Base-by-base conservation (phyloP, 2,797 vertebrate species). In the Octomys mimax region DNA sequence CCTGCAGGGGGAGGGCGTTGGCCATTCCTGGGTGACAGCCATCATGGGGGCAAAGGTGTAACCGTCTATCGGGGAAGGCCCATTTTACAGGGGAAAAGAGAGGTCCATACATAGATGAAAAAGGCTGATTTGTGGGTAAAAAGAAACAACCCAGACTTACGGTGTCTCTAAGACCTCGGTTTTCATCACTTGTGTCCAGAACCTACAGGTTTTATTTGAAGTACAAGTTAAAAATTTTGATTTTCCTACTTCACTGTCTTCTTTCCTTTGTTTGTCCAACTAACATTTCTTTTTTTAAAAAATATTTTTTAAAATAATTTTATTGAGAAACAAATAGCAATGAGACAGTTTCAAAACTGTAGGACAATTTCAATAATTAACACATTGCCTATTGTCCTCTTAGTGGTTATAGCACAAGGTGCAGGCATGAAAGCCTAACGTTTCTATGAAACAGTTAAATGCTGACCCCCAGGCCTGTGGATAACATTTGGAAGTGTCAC, bases 361-460 rank as follows among this genome's bases (percentile, higher is more conserved):
- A 42, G 42, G 42, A 42, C 42, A 42, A 42, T 42, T 42, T 42
- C 42, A 42, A 42, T 42, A 42, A 42, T 42, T 42, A 42, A 42
- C 42, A 42, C 42, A 42, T 42, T 42, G 42, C 42, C 4, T 42
- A 42, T 42, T 42, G 42, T 42, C 5, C 5, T 42, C 42, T 42
- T 42, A 42, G 42, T 42, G 42, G 42, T 42, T 42, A 42, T 42
- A 42, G 42, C 42, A 5, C 42, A 42, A 42, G 42, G 42, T 42
- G 42, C 42, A 42, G 42, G 42, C 42, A 42, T 42, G 42, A 42
- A 42, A 42, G 5, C 5, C 28, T 49, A n/a, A 62, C 49, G 31
- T 77, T 95, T 91, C 75, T 71, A 77, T 73, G 75, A 95, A 39
- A 82, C 49, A 31, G 66, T 61, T 71, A 94, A 66, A 84, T 64